These are phyloP conservation scores for Ganaspis sp. DNA, from an alignment of 1,140 invertebrate genomes.

Conservation along the genomic window DNA sequence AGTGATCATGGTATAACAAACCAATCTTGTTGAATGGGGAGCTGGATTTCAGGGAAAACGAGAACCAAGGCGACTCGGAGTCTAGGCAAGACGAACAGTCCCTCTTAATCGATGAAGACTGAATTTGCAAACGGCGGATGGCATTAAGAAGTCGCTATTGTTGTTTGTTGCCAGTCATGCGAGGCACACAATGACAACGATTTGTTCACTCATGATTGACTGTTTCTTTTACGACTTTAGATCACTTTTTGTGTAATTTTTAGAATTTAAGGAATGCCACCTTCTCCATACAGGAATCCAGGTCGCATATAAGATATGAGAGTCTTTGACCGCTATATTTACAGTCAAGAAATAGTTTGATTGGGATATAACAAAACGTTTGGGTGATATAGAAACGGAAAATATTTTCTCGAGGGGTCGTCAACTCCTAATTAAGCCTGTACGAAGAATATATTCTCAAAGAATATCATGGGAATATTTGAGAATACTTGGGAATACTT, in stretches of 20 bases:
- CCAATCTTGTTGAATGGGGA: conserved; percentile 19
- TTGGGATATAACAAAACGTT: too few species aligned
- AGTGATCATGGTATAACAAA: conserved; percentile 27
- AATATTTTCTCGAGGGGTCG: too few species aligned
- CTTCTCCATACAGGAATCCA: neutral
- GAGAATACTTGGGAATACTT: too few species aligned
- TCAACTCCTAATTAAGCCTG: too few species aligned
- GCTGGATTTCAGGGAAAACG: neutral
- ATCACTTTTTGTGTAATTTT: conserved; percentile 5
- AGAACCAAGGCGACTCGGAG: neutral
- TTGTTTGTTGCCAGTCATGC: conserved; percentile 28
- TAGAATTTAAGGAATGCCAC: neutral
- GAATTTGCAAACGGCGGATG: conserved; percentile 12
- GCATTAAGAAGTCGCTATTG: conserved; percentile 16
- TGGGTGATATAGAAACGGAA: too few species aligned
- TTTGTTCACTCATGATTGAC: neutral
- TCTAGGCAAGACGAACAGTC: neutral
- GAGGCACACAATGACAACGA: conserved; percentile 17
- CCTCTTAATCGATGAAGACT: neutral
- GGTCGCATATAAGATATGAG: too few species aligned
- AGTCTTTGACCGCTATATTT: too few species aligned
- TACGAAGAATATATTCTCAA: too few species aligned
- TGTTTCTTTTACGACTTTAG: conserved; percentile 12
- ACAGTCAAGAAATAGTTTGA: too few species aligned
- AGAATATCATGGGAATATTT: too few species aligned